phyloP scores from a whole-genome alignment of 1,140 invertebrate species.

The Drosophila truncata region DNA sequence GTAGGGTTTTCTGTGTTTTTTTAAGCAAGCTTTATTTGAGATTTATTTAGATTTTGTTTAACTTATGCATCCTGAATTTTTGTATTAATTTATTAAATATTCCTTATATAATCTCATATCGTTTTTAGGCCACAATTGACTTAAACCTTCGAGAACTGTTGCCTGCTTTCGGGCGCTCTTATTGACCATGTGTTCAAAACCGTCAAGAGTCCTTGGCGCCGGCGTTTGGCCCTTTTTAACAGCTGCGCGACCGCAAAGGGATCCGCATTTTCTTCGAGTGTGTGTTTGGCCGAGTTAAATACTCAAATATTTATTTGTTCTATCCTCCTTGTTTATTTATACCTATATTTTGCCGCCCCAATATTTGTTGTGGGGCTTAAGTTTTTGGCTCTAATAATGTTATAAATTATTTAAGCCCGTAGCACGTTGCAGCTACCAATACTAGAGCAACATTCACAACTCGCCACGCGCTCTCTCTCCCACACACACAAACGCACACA shows the following conservation, averaged over 20 bases:
- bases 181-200: conserved; percentile 18
- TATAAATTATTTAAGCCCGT: conserved; percentile 71
- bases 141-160: background rate
- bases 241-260: conserved; percentile 62
- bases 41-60: background rate
- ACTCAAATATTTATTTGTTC: conserved; percentile 30
- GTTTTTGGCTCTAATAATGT: conserved; percentile 50
- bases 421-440: conserved; percentile 62
- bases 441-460: conserved; percentile 27
- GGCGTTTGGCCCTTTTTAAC: conserved; percentile 60
- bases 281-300: background rate
- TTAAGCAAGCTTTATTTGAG: accelerated
- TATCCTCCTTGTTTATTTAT: conserved; percentile 17
- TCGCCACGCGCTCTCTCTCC: conserved; percentile 67
- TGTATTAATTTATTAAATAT: background rate
- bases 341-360: background rate
- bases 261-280: conserved; percentile 38
- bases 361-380: conserved; percentile 27
- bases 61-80: background rate
- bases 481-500: conserved; percentile 13
- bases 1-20: background rate
- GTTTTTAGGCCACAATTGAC: conserved; percentile 6
- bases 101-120: background rate
- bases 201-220: conserved; percentile 49
- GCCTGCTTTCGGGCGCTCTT: conserved; percentile 35